Evolutionary conservation across 2,113 vertebrate species (phyloP).

Genomic region (Burhinus oedicnemus): DNA sequence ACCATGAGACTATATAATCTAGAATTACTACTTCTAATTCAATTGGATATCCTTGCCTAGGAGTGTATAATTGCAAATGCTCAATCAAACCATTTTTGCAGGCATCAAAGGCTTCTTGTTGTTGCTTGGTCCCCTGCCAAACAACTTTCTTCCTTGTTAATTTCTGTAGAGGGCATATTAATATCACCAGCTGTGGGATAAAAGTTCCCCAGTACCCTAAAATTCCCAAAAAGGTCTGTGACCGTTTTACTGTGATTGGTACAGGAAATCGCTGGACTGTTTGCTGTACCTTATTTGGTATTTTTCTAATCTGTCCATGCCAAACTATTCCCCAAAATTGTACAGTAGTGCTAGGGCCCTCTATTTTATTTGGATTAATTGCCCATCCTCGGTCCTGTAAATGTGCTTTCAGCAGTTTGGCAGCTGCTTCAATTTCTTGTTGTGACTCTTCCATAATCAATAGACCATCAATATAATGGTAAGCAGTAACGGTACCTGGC

Average conservation of each 20-base stretch:
- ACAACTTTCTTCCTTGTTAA: background rate
- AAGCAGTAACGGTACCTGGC: background rate
- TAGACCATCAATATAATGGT: background rate
- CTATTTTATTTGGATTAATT: background rate
- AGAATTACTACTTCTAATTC: background rate
- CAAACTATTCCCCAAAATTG: background rate
- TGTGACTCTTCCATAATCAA: background rate
- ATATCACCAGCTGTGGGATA: background rate
- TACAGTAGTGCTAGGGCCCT: background rate
- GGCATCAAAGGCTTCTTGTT: background rate
- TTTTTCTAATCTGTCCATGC: background rate
- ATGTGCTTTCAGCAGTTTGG: rapidly evolving
- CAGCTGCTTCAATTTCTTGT: background rate
- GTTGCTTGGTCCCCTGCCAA: background rate
- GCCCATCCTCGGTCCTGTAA: background rate
- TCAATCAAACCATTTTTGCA: background rate
- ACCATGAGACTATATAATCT: background rate
- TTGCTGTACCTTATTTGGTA: background rate
- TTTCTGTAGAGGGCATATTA: background rate
- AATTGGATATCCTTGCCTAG: background rate
- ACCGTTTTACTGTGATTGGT: background rate
- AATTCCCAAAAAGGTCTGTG: background rate
- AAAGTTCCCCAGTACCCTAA: background rate
- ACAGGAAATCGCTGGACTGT: background rate
- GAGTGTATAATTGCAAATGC: background rate